These are phyloP conservation scores for Clupea harengus DNA, from an alignment of 2,113 vertebrate genomes.

Conservation along the genomic window DNA sequence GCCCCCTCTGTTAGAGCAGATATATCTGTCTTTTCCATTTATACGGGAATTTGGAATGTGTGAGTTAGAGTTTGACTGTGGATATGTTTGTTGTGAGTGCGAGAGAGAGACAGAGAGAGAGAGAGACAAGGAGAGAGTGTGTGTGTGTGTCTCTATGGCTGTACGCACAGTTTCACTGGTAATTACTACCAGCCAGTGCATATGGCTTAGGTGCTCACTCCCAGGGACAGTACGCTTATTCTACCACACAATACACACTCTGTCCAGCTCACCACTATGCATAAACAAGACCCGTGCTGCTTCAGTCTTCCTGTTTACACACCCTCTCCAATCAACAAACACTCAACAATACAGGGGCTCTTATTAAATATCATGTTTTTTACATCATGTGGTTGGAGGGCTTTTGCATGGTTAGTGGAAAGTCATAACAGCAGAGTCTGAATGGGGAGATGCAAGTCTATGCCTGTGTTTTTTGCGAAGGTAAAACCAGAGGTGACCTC, in stretches of 20 bases:
- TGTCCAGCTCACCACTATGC: not conserved
- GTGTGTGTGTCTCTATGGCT: not conserved
- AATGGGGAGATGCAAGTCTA: not conserved
- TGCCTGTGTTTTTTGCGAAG: too few species aligned
- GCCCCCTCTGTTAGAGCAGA: not conserved
- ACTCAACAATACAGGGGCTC: slow-evolving; percentile 46
- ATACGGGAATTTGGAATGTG: not conserved
- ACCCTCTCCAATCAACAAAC: slow-evolving; percentile 56
- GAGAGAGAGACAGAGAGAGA: not conserved
- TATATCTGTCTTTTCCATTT: slow-evolving; percentile 14
- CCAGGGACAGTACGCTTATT: not conserved
- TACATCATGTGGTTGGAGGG: not conserved
- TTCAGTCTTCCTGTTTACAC: slow-evolving; percentile 53
- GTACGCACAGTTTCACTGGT: not conserved
- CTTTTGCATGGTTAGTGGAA: not conserved
- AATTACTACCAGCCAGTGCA: slow-evolving; percentile 9
- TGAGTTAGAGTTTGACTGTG: not conserved
- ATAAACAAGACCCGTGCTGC: not conserved
- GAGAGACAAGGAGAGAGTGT: not conserved
- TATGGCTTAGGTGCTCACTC: not conserved
- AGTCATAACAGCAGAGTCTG: not conserved
- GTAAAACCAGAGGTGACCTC: not conserved
- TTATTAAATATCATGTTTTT: slow-evolving; percentile 18
- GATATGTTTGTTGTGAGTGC: not conserved
- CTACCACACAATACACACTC: not conserved